Base-by-base conservation (phyloP, 2,888 invertebrate species). In the Leptopilina drosophilae region DNA sequence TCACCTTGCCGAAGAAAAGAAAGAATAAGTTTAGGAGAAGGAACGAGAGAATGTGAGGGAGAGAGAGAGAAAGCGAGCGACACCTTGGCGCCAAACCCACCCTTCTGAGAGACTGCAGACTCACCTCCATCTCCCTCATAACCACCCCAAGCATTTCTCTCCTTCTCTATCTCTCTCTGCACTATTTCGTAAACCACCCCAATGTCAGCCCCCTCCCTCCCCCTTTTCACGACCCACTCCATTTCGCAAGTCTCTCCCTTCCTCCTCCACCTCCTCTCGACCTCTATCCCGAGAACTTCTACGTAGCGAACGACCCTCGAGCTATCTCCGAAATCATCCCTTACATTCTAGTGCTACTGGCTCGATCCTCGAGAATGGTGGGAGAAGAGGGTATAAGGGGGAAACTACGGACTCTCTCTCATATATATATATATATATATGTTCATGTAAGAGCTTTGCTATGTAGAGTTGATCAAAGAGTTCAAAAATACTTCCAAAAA, bases 291-390 rank as follows among this genome's bases (percentile, higher is more conserved):
- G 87, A 88, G 89, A 89, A 90, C 90, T 91, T 87, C 89, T 89
- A 85, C 89, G 89, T 88, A 87, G 87, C 88, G 86, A 88, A 82
- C 84, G 89, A 90, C 89, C 89, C 90, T 90, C 89, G 84, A 92
- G 90, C 91, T 91, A 91, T 91, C 91, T 91, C 90, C 90, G 89
- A 91, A 91, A 91, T 91, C 91, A 91, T 91, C 91, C 91, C 90
- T 90, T 90, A 91, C 90, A 90, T 90, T 90, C 89, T 88, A 84
- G 88, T 87, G 88, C 87, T 87, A 88, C 87, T 84, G 84, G 85
- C 87, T 82, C 82, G 84, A 85, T 85, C 87, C 87, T 87, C 85
- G 84, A 85, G 85, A 85, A 85, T 87, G 85, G 86, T 81, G 49
- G 12, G 49, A 11, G 9, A 11, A 82, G 49, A 2, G 49, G 12